These are phyloP conservation scores for Eristalis intricaria DNA, from an alignment of 2,888 invertebrate species.

Conservation along the genomic window DNA sequence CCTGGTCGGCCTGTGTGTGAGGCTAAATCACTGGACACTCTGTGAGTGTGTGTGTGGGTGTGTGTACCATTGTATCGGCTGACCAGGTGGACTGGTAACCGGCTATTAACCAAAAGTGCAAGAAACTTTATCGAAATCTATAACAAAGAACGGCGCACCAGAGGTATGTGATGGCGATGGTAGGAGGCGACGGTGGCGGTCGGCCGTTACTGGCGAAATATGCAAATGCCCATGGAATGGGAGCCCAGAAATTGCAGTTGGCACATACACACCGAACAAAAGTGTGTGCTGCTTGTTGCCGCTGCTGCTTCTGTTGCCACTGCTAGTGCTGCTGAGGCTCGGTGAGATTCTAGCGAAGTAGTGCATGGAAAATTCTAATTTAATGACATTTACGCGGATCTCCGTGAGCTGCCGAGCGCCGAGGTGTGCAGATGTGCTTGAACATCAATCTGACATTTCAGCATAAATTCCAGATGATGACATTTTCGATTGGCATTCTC, in stretches of 20 bases:
- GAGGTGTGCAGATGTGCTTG: neutral
- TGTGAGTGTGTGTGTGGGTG: neutral
- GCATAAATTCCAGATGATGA: conserved; percentile 67
- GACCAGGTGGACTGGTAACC: conserved; percentile 61
- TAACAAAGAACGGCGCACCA: conserved; percentile 60
- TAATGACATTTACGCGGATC: conserved; percentile 68
- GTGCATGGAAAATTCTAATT: conserved; percentile 54
- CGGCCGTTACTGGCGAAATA: conserved; percentile 47
- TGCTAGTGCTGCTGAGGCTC: neutral
- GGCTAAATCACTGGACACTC: neutral
- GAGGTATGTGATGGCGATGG: neutral
- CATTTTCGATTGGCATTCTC: conserved; percentile 59
- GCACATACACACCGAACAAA: conserved; percentile 13
- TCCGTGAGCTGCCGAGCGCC: conserved; percentile 11
- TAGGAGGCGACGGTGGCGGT: neutral
- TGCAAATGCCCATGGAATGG: conserved; percentile 70
- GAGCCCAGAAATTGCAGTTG: conserved; percentile 61
- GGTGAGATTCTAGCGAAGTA: conserved; percentile 50
- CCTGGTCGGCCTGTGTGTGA: neutral
- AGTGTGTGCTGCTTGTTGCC: conserved; percentile 34
- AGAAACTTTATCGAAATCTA: conserved; percentile 71
- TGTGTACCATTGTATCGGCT: neutral
- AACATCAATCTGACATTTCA: conserved; percentile 62
- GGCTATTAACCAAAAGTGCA: conserved; percentile 68
- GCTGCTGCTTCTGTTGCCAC: neutral